Conservation (phyloP, 2,888 invertebrate species). For the Thecocarcelia acutangulata region DNA sequence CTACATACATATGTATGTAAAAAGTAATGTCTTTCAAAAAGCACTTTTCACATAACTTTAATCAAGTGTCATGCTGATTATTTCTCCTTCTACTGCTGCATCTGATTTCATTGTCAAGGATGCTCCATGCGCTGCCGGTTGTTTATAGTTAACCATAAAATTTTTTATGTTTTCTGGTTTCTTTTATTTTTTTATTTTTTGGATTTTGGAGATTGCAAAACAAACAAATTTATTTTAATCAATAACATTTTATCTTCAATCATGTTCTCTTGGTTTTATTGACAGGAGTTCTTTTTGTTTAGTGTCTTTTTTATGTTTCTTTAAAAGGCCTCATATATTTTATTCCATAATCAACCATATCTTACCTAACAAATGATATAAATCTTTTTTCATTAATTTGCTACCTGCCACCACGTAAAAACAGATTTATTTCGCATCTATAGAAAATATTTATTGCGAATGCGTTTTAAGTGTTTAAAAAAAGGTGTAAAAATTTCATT, state of each 20-base stretch:
- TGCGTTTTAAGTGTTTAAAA: constrained; percentile 29
- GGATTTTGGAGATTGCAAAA: constrained; percentile 50
- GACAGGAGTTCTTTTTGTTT: background rate
- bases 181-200: too few species aligned
- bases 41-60: constrained; percentile 50
- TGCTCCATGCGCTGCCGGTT: constrained; percentile 20
- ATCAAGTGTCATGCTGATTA: constrained; percentile 65
- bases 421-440: constrained; percentile 25
- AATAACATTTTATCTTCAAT: constrained; percentile 55
- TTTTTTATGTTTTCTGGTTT: constrained; percentile 50
- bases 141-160: constrained; percentile 48
- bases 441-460: background rate
- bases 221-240: constrained; percentile 69
- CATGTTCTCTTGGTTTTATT: constrained; percentile 5
- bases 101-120: constrained; percentile 30
- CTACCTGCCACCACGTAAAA: constrained; percentile 9
- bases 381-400: constrained; percentile 8
- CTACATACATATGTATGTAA: too few species aligned
- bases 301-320: constrained; percentile 24
- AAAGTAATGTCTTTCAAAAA: constrained; percentile 21
- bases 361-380: constrained; percentile 44
- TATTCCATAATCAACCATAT: constrained; percentile 64
- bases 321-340: constrained; percentile 48
- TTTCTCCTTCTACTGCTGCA: background rate
- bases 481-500: constrained; percentile 32